A percentile compares a stretch with the other conserved stretches of the same genome.
These are phyloP conservation scores for Campoletis sonorensis DNA, from an alignment of 1,140 invertebrate genomes.

Conservation along the genomic window DNA sequence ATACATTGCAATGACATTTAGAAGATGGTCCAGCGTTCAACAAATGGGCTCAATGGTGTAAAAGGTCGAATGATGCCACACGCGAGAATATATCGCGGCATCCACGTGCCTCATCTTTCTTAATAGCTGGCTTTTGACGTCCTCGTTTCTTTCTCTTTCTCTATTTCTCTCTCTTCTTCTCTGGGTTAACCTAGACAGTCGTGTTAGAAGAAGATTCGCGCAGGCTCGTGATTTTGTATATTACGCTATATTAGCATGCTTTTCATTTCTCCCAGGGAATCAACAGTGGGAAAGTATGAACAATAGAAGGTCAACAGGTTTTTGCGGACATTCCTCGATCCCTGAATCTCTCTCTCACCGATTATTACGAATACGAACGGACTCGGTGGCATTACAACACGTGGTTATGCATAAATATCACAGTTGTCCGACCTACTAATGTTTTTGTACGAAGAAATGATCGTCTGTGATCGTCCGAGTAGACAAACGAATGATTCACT, in stretches of 20 bases:
- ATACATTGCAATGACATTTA: conserved; percentile 20
- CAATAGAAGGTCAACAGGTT: conserved; percentile 63
- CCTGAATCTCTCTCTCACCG: background rate
- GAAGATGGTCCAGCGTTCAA: conserved; percentile 1
- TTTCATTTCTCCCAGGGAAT: background rate
- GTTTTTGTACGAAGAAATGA: no score
- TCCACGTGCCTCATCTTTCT: conserved; percentile 1
- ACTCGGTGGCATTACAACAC: background rate
- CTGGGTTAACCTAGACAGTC: background rate
- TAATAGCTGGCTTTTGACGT: background rate
- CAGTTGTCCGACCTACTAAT: background rate
- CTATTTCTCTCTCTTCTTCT: background rate
- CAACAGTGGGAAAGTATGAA: conserved; percentile 41
- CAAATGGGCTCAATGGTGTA: background rate
- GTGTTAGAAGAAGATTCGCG: background rate
- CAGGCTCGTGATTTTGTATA: conserved; percentile 8
- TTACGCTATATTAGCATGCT: background rate
- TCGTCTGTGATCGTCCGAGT: no score
- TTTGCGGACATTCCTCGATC: conserved; percentile 53
- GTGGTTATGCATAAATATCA: background rate
- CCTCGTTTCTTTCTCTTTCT: background rate
- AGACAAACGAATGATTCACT: no score
- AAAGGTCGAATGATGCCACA: conserved; percentile 14
- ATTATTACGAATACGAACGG: conserved; percentile 9
- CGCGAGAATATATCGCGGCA: conserved; percentile 1